Conservation (phyloP, 2,113 vertebrate genomes). For the Sialia sialis region DNA sequence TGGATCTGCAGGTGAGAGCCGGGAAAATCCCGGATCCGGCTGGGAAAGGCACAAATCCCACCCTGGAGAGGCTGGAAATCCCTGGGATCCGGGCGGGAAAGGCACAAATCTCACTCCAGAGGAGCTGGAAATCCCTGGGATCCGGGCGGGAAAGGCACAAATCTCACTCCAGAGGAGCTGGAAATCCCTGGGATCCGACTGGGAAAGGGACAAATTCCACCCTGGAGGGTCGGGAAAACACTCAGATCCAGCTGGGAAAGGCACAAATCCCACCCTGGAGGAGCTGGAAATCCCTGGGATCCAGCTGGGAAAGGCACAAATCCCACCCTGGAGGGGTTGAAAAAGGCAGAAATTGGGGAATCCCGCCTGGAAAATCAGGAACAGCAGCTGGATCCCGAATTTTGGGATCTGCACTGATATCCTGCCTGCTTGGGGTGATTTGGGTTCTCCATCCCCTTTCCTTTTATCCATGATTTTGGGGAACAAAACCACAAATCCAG, state of each 20-base stretch:
- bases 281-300: not conserved
- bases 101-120: no score
- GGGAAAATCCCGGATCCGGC: rapidly evolving
- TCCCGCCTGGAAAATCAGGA: not conserved
- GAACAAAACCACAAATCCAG: not conserved
- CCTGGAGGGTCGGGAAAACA: not conserved
- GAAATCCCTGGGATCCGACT: no score
- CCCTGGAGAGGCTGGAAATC: not conserved
- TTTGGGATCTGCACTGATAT: no score
- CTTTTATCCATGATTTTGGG: not conserved
- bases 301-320: no score
- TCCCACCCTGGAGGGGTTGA: not conserved
- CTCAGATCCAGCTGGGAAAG: no score
- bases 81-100: no score
- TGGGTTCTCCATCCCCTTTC: no score
- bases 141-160: no score
- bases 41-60: not conserved
- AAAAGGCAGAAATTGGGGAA: not conserved
- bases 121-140: no score
- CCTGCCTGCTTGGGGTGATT: no score
- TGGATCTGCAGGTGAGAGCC: slow-evolving; percentile 74
- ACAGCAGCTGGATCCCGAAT: not conserved
- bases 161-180: no score
- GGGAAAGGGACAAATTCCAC: not conserved
- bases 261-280: not conserved